phyloP scores from a whole-genome alignment of 2,888 invertebrate genomes.

The Trachelus tabidus region DNA sequence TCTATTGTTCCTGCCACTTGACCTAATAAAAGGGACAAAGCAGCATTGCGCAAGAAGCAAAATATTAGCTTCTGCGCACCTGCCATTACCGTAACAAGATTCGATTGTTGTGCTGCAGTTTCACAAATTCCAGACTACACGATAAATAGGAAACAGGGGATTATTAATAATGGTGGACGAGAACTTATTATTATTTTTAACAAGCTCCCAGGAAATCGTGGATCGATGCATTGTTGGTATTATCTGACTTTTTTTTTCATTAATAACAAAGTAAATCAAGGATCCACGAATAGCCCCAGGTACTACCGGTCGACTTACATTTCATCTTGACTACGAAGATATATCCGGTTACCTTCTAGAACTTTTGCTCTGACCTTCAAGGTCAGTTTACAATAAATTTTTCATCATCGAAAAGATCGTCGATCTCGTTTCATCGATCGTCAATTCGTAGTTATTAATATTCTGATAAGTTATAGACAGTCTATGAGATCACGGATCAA shows the following conservation, averaged over 20 bases:
- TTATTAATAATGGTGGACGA: neutral
- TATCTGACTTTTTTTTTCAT: neutral
- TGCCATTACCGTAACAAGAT: neutral
- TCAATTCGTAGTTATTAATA: neutral
- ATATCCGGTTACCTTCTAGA: neutral
- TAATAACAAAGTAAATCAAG: neutral
- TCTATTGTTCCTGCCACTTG: slow-evolving; percentile 62
- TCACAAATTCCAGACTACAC: neutral
- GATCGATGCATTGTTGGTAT: neutral
- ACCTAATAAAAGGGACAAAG: slow-evolving; percentile 55
- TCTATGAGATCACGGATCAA: neutral
- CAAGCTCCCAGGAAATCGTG: neutral
- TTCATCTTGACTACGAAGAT: neutral
- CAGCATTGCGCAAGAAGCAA: slow-evolving; percentile 48
- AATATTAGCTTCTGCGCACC: slow-evolving; percentile 4
- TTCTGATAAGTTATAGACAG: neutral
- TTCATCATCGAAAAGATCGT: neutral
- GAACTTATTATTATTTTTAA: neutral
- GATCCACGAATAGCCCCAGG: neutral
- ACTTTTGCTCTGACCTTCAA: neutral
- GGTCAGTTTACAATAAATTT: neutral
- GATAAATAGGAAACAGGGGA: neutral
- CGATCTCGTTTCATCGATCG: neutral
- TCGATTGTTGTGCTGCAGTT: neutral
- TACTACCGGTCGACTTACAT: neutral